Percentiles rank a stretch among this genome's conserved stretches.
phyloP scores from a whole-genome alignment of 2,797 vertebrate genomes.

The Mionectes olivaceus region DNA sequence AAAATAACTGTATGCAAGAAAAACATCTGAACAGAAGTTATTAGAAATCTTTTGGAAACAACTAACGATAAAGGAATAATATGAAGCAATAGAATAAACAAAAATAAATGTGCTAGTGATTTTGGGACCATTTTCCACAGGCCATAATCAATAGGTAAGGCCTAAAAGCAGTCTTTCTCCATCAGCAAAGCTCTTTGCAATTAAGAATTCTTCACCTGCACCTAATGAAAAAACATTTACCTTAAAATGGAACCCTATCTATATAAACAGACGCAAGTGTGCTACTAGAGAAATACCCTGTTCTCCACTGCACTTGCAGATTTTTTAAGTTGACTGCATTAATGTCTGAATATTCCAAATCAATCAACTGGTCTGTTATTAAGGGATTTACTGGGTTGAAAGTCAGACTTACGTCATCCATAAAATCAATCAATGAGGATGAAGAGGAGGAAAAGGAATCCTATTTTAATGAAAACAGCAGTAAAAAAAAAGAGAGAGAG shows the following conservation, averaged over 20 bases:
- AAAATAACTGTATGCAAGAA: neutral
- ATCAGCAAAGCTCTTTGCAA: neutral
- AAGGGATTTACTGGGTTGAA: constrained; percentile 76
- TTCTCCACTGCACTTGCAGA: neutral
- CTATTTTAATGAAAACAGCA: constrained; percentile 88
- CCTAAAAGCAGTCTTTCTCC: neutral
- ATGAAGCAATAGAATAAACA: neutral
- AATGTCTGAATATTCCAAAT: constrained; percentile 64
- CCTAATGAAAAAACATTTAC: neutral
- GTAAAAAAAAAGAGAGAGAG: constrained; percentile 74
- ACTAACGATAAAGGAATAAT: neutral
- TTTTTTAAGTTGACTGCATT: constrained; percentile 75
- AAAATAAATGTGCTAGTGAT: neutral
- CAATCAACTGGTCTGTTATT: constrained; percentile 69
- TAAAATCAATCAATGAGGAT: constrained; percentile 97
- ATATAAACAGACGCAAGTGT: neutral
- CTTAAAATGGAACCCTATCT: neutral
- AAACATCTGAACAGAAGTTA: neutral
- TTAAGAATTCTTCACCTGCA: neutral
- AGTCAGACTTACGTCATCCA: constrained; percentile 94
- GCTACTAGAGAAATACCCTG: neutral
- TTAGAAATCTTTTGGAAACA: neutral
- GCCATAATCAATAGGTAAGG: neutral
- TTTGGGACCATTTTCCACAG: neutral
- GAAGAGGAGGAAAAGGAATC: constrained; percentile 95